Percentiles rank a stretch among this genome's conserved stretches.
Evolutionary conservation across 92 coral and sea anemone species (phyloP).

Genomic region (Zoanthus solanderi): DNA sequence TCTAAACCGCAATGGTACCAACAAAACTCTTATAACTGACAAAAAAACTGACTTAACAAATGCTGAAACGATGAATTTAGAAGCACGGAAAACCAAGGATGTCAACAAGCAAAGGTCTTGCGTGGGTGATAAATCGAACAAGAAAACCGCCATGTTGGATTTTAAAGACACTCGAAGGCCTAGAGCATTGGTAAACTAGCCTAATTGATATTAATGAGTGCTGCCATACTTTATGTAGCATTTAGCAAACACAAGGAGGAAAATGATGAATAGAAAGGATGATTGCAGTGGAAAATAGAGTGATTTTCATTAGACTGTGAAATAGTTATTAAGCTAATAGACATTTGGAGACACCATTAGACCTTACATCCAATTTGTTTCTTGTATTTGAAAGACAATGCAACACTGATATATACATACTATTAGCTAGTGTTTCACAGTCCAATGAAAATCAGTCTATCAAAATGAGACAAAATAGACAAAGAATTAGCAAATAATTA

Average conservation of each 20-base stretch:
- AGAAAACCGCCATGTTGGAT: too few relatives aligned
- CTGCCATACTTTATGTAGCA: constrained; percentile 35
- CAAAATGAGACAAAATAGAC: constrained; percentile 33
- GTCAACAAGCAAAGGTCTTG: too few relatives aligned
- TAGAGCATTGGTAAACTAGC: neutral
- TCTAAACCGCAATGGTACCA: too few relatives aligned
- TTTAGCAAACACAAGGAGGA: constrained; percentile 36
- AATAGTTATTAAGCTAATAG: neutral
- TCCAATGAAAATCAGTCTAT: neutral
- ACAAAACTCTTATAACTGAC: too few relatives aligned
- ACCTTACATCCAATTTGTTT: constrained; percentile 20
- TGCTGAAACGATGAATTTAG: too few relatives aligned
- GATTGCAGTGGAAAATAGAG: constrained; percentile 27
- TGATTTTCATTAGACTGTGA: constrained; percentile 6
- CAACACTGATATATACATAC: constrained; percentile 37
- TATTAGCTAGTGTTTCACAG: constrained; percentile 3
- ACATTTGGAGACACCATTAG: constrained; percentile 36
- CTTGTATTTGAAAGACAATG: constrained; percentile 37
- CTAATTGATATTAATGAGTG: neutral
- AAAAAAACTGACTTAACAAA: too few relatives aligned
- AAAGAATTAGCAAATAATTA: constrained; percentile 31
- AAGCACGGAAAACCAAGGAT: too few relatives aligned
- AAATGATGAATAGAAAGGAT: constrained; percentile 41
- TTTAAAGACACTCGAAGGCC: too few relatives aligned
- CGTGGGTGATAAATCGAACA: too few relatives aligned